These are phyloP conservation scores for Frankliniella intonsa DNA, from an alignment of 2,888 invertebrate genomes.

Conservation along the genomic window DNA sequence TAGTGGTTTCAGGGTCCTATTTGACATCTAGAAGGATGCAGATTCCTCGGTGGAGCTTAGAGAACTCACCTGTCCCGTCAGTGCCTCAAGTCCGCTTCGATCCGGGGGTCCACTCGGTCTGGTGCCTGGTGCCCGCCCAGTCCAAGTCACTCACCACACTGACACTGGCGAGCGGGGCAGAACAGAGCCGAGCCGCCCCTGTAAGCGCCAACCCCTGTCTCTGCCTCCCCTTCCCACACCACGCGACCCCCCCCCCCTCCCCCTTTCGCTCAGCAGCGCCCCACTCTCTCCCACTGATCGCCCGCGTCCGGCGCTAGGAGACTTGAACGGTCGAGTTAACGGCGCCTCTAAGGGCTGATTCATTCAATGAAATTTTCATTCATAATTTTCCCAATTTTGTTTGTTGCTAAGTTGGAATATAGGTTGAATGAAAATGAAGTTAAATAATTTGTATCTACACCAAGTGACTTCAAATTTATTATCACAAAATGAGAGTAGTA, in stretches of 20 bases:
- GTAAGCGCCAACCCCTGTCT: neutral
- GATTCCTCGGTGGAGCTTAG: no score
- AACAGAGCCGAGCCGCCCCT: neutral
- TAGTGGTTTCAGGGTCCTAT: no score
- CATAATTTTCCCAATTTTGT: no score
- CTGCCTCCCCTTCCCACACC: neutral
- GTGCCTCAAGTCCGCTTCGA: neutral
- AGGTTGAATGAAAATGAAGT: no score
- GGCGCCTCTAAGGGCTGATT: neutral
- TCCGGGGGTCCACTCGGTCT: neutral
- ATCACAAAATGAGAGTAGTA: neutral
- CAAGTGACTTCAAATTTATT: neutral
- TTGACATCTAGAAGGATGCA: no score
- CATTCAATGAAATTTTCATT: no score
- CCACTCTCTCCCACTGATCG: neutral
- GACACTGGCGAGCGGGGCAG: neutral
- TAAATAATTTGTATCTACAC: no score
- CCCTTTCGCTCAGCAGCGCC: neutral
- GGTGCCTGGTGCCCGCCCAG: neutral
- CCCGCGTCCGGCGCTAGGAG: neutral
- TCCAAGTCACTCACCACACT: neutral
- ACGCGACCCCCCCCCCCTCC: neutral
- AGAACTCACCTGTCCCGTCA: no score
- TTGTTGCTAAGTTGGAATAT: no score
- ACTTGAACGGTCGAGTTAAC: slow-evolving; percentile 19